Evolutionary conservation across 2,113 vertebrate species (phyloP), one percentile per base, ranked within the genome.

Genomic region (Vulpes ferrilata): DNA sequence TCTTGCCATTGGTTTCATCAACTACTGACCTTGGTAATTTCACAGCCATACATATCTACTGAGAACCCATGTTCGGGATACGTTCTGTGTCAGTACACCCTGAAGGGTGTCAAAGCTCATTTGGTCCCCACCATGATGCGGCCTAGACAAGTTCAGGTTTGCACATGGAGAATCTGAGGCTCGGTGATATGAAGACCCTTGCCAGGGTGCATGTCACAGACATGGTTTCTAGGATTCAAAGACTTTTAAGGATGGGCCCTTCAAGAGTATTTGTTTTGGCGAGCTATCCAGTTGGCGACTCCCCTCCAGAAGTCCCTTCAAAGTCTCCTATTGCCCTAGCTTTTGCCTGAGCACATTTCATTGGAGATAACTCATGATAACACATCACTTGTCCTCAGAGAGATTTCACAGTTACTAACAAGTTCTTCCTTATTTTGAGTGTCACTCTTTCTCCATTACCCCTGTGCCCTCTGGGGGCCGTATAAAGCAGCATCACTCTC

Each of bases 231-330:
- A 12, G 89, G 48, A 53, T 48, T 30, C 27, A 15, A 27, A 57
- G 30, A 32, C 67, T 62, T 62, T 79, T 2, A 13, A 48, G 59
- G 48, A 35, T 0, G 0, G 32, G 59, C 1, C 17, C 51, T 12
- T 3, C 4, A 23, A 27, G 25, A 5, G 22, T 7, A 10, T 20
- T 25, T 23, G 1, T 17, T 0, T 17, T 22, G 48, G 71, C 15
- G 65, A 16, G 4, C 20, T 19, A 32, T 20, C 32, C 48, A 17
- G 7, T 17, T 20, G 30, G 22, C 27, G 19, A 65, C 27, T 35
- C 43, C 30, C 32, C 74, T 80, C 19, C 53, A 57, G 5, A 74
- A 3, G 0, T 5, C 60, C 53, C 3, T 79, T 55, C 73, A 9
- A 78, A 43, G 5, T 9, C 12, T 43, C 7, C 43, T 43, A 62